Percentiles rank a stretch among this genome's conserved stretches.
Evolutionary conservation across 2,888 invertebrate species (phyloP).

Genomic region (Petrolisthes manimaculis): DNA sequence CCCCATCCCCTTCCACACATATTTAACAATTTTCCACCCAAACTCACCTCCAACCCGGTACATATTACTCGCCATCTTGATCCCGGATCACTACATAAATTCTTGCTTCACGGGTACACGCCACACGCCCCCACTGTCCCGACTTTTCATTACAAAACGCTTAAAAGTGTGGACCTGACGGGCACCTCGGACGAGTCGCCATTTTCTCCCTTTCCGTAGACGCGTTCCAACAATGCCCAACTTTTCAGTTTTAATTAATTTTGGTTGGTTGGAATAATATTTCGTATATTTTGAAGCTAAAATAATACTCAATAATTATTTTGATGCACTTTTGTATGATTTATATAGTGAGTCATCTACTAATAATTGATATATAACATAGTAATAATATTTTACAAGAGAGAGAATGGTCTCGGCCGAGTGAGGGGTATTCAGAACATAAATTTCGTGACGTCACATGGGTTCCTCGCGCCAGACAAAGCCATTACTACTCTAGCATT

Average conservation of each 20-base stretch:
- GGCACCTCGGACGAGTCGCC: constrained; percentile 57
- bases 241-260: constrained; percentile 51
- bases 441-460: constrained; percentile 60
- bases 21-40: neutral
- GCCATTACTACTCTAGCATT: constrained; percentile 35
- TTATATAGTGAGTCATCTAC: neutral
- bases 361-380: neutral
- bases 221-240: constrained; percentile 52
- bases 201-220: constrained; percentile 61
- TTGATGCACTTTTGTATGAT: neutral
- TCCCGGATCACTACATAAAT: constrained; percentile 47
- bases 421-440: constrained; percentile 48
- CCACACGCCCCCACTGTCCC: constrained; percentile 35
- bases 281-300: neutral
- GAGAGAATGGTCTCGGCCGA: neutral
- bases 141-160: constrained; percentile 50
- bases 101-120: constrained; percentile 29
- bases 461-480: constrained; percentile 54
- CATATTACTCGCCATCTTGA: constrained; percentile 62
- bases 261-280: neutral
- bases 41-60: constrained; percentile 61
- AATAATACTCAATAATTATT: neutral
- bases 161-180: constrained; percentile 49
- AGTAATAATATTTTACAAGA: constrained; percentile 51
- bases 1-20: constrained; percentile 19